phyloP scores from a whole-genome alignment of 2,888 invertebrate genomes.

The Drosophila mimetica region DNA sequence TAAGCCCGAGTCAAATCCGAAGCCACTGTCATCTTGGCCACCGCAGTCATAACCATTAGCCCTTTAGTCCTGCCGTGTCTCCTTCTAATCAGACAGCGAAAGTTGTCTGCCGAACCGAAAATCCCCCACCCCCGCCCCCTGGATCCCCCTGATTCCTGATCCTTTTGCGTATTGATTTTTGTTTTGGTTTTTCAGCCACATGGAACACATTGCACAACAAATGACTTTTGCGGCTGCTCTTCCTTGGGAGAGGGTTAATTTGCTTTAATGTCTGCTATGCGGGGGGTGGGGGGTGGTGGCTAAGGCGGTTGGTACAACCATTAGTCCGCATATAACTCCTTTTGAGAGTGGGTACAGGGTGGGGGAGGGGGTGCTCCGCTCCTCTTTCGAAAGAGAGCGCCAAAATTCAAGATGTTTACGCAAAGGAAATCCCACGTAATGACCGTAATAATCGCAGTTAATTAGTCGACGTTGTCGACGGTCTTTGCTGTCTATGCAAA shows the following conservation, averaged over 20 bases:
- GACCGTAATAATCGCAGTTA: slow-evolving; percentile 85
- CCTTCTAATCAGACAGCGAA: slow-evolving; percentile 75
- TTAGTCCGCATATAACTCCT: slow-evolving; percentile 52
- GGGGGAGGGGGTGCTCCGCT: not conserved
- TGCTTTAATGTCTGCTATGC: slow-evolving; percentile 73
- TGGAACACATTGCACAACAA: slow-evolving; percentile 81
- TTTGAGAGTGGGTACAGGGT: not conserved
- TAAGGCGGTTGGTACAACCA: slow-evolving; percentile 38
- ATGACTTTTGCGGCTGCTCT: slow-evolving; percentile 75
- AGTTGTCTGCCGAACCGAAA: slow-evolving; percentile 37
- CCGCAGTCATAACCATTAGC: slow-evolving; percentile 80
- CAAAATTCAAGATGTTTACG: slow-evolving; percentile 83
- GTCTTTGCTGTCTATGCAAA: slow-evolving; percentile 75
- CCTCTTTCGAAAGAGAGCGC: slow-evolving; percentile 54
- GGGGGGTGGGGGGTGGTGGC: not conserved
- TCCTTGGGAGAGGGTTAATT: slow-evolving; percentile 78
- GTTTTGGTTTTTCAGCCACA: slow-evolving; percentile 78
- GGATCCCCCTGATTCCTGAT: not conserved
- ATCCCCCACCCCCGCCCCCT: not conserved
- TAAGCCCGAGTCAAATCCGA: slow-evolving; percentile 66
- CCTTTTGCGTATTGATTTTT: slow-evolving; percentile 68
- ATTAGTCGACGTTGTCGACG: slow-evolving; percentile 83
- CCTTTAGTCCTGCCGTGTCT: slow-evolving; percentile 76
- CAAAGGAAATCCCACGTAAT: slow-evolving; percentile 84
- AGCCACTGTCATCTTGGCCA: slow-evolving; percentile 74